phyloP scores from a whole-genome alignment of 2,888 invertebrate species.

The Thumatha senex region DNA sequence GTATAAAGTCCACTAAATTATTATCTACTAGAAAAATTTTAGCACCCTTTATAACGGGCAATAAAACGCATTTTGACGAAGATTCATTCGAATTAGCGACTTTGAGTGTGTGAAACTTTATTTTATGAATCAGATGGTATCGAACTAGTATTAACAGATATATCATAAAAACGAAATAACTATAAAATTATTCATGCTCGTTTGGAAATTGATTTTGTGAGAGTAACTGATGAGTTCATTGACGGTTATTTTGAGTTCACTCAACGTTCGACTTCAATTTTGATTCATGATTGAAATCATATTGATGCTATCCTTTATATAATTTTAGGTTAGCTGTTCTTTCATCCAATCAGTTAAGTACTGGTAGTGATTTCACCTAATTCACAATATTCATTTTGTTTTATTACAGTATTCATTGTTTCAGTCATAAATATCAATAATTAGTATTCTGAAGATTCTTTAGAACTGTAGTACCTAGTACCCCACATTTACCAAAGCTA shows the following conservation, averaged over 20 bases:
- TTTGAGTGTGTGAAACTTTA: constrained; percentile 38
- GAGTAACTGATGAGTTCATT: constrained; percentile 14
- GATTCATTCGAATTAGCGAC: constrained; percentile 34
- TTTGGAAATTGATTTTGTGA: constrained; percentile 14
- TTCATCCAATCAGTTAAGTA: not conserved
- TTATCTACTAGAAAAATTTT: constrained; percentile 36
- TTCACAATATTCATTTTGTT: not conserved
- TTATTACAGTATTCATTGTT: not conserved
- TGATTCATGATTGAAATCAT: constrained; percentile 4
- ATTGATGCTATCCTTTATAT: constrained; percentile 3
- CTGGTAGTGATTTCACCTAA: not conserved
- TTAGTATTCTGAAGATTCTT: no score
- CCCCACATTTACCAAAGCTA: no score
- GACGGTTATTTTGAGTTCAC: constrained; percentile 14
- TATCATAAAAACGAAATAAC: constrained; percentile 8
- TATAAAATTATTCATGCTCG: constrained; percentile 15
- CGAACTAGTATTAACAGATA: constrained; percentile 24
- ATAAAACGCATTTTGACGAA: constrained; percentile 40
- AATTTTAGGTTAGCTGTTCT: constrained; percentile 3
- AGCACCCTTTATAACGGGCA: constrained; percentile 36
- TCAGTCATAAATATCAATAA: no score
- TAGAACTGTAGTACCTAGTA: no score
- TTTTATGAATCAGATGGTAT: constrained; percentile 31
- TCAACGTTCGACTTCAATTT: not conserved
- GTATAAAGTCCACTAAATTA: constrained; percentile 39